Conservation (phyloP, 2,113 vertebrate species). For the Gymnogyps californianus region DNA sequence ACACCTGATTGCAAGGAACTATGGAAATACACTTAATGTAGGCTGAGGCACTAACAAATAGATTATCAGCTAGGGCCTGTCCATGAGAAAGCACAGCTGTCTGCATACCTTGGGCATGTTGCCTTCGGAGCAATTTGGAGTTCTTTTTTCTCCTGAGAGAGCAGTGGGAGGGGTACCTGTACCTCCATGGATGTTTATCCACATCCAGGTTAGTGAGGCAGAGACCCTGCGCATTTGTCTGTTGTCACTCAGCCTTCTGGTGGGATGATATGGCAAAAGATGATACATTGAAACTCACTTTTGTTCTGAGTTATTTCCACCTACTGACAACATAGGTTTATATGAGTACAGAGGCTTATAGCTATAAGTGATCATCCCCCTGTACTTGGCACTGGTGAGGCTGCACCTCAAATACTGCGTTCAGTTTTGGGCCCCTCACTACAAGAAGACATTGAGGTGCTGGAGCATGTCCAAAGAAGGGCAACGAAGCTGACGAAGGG, state of each 20-base stretch:
- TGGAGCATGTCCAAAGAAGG: accelerated
- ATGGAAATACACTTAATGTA: neutral
- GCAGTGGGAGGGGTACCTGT: neutral
- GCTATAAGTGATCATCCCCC: neutral
- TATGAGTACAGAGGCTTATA: neutral
- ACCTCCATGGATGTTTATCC: neutral
- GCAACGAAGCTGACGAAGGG: no score
- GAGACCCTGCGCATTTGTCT: neutral
- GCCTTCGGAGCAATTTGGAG: neutral
- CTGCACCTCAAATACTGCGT: accelerated
- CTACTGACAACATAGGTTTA: accelerated
- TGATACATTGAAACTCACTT: neutral
- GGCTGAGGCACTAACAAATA: neutral
- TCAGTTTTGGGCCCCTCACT: neutral
- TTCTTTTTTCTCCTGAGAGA: neutral
- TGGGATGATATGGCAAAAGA: neutral
- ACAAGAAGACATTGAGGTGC: neutral
- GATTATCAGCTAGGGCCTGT: neutral
- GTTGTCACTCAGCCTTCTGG: neutral
- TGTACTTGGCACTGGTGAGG: neutral
- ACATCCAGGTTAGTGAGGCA: accelerated
- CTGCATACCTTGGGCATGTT: neutral
- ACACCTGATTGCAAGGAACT: neutral
- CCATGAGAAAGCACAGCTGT: neutral
- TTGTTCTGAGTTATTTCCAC: neutral